These are phyloP conservation scores for Puffinus mauretanicus DNA, from an alignment of 2,113 vertebrate species.

Conservation along the genomic window DNA sequence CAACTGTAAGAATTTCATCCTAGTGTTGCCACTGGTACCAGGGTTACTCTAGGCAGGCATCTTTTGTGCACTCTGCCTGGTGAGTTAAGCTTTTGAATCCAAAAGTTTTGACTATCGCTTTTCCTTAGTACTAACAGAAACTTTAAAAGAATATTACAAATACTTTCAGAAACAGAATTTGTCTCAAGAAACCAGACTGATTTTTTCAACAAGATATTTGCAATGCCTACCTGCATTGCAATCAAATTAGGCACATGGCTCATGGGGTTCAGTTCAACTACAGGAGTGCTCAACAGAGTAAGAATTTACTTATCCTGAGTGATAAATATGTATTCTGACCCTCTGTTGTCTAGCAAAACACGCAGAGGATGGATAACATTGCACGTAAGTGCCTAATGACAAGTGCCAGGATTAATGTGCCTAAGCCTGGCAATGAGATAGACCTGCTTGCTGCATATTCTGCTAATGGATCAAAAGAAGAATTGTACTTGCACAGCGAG, in stretches of 20 bases:
- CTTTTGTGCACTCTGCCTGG: not conserved
- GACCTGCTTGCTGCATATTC: conserved; percentile 76
- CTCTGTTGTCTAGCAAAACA: conserved; percentile 69
- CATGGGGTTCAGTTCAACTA: conserved; percentile 21
- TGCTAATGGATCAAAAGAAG: conserved; percentile 80
- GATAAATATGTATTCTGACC: conserved; percentile 76
- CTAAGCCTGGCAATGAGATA: conserved; percentile 66
- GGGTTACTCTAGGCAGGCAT: not conserved
- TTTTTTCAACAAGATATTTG: not conserved
- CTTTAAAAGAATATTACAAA: conserved; percentile 1
- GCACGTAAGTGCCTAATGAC: conserved; percentile 78
- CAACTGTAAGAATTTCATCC: not conserved
- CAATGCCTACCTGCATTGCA: not conserved
- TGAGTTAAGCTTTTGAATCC: not conserved
- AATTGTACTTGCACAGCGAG: conserved; percentile 68
- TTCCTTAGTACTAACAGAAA: not conserved
- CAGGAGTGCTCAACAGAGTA: conserved; percentile 53
- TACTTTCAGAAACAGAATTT: conserved; percentile 4
- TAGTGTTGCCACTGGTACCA: not conserved
- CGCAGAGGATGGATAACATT: conserved; percentile 76
- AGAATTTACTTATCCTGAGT: conserved; percentile 74
- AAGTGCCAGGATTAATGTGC: conserved; percentile 75
- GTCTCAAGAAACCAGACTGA: not conserved
- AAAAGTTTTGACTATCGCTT: not conserved
- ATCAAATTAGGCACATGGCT: conserved; percentile 42